Evolutionary conservation across 2,797 vertebrate genomes (phyloP).

Genomic region (Arctocebus calabarensis): DNA sequence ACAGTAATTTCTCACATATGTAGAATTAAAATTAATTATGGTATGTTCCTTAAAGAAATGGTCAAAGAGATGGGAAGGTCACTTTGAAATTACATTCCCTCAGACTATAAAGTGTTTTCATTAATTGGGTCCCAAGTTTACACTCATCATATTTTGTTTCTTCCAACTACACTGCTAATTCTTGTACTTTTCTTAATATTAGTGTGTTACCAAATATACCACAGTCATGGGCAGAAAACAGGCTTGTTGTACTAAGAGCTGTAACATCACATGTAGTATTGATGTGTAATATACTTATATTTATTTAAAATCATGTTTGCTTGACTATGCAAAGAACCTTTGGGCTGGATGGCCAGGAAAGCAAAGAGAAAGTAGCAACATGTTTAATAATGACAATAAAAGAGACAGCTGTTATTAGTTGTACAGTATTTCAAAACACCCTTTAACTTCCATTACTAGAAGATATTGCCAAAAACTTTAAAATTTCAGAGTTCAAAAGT

Average conservation of each 20-base stretch:
- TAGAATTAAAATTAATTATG: conserved; percentile 67
- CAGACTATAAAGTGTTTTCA: conserved; percentile 23
- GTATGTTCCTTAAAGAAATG: conserved; percentile 44
- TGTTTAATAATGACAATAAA: conserved; percentile 9
- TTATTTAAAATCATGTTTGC: conserved; percentile 41
- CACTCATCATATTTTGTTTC: neutral
- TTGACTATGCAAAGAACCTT: conserved; percentile 1
- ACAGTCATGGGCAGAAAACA: neutral
- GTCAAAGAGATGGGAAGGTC: conserved; percentile 6
- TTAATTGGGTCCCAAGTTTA: neutral
- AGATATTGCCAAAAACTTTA: neutral
- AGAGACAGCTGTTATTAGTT: neutral
- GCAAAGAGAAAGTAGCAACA: neutral
- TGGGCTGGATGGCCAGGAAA: neutral
- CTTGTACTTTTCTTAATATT: neutral
- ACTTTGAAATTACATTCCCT: conserved; percentile 21
- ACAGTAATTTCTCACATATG: conserved; percentile 50
- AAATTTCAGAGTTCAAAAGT: conserved; percentile 45
- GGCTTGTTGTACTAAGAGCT: neutral
- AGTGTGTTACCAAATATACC: neutral
- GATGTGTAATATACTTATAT: neutral
- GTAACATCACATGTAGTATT: neutral
- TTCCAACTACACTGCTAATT: neutral
- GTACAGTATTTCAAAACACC: neutral
- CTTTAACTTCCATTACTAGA: conserved; percentile 21